Conservation (phyloP, 2,888 invertebrate species). For the Horisme vitalbata region DNA sequence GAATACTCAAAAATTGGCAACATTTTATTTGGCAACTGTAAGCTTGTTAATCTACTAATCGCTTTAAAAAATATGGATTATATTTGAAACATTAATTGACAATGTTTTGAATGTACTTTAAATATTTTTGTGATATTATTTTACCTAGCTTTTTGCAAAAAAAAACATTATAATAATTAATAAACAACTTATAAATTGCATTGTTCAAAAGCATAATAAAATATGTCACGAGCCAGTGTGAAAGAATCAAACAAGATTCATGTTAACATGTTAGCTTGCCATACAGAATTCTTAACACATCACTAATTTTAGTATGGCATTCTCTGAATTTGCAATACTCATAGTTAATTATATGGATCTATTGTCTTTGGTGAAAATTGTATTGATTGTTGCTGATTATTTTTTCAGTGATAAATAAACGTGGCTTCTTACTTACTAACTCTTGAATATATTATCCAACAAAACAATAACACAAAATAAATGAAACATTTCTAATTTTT, state of each 20-base stretch:
- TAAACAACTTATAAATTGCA: too few relatives aligned
- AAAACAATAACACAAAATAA: conserved; percentile 61
- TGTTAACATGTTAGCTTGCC: background rate
- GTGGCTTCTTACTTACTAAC: conserved; percentile 45
- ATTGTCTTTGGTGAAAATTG: conserved; percentile 71
- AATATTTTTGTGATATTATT: too few relatives aligned
- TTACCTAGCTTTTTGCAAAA: too few relatives aligned
- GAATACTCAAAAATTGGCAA: conserved; percentile 53
- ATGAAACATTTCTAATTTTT: conserved; percentile 61
- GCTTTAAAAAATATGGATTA: background rate
- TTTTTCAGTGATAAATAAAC: conserved; percentile 25
- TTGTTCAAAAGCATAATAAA: too few relatives aligned
- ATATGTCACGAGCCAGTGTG: too few relatives aligned
- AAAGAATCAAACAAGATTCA: too few relatives aligned
- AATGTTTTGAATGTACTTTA: too few relatives aligned
- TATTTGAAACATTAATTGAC: too few relatives aligned
- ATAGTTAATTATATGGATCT: conserved; percentile 18
- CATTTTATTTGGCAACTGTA: conserved; percentile 62
- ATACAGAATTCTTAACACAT: too few relatives aligned
- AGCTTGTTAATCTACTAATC: too few relatives aligned
- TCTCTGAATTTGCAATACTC: background rate
- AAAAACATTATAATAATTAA: too few relatives aligned
- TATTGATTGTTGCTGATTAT: conserved; percentile 34
- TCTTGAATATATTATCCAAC: conserved; percentile 67
- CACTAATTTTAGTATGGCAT: too few relatives aligned